Evolutionary conservation across 2,888 invertebrate species (phyloP).

Genomic region (Euclidia mi): DNA sequence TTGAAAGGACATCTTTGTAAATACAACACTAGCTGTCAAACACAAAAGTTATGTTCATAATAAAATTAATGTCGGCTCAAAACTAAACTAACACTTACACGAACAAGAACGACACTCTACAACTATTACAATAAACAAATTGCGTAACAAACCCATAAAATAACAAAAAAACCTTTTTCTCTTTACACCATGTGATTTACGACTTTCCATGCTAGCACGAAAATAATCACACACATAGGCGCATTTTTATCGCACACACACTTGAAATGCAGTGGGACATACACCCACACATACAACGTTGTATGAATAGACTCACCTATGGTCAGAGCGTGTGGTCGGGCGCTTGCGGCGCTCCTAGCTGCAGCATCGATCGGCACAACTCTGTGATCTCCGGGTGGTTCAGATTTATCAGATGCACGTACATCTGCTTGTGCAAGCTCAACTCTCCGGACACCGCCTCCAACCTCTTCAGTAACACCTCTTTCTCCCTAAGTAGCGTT

Average conservation of each 20-base stretch:
- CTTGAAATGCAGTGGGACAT: conserved; percentile 24
- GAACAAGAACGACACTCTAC: conserved; percentile 53
- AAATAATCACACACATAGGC: conserved; percentile 48
- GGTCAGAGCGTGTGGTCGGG: conserved; percentile 92
- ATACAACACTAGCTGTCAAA: background rate
- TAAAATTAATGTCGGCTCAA: conserved; percentile 18
- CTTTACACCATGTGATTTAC: conserved; percentile 69
- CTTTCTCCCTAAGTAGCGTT: conserved; percentile 97
- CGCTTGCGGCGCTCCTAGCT: conserved; percentile 90
- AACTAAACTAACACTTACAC: conserved; percentile 38
- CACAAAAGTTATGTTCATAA: conserved; percentile 26
- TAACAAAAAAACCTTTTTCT: conserved; percentile 73
- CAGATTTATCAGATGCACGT: conserved; percentile 92
- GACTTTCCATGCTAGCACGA: conserved; percentile 61
- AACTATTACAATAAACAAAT: conserved; percentile 63
- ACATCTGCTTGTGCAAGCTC: conserved; percentile 94
- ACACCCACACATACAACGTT: conserved; percentile 12
- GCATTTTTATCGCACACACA: conserved; percentile 34
- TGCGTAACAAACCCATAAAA: conserved; percentile 72
- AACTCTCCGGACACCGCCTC: conserved; percentile 98
- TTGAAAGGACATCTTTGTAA: background rate
- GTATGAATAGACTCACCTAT: conserved; percentile 77
- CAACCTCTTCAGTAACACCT: conserved; percentile 96
- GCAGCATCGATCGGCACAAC: conserved; percentile 91
- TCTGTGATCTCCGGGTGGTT: conserved; percentile 92